Conservation (phyloP, 2,888 invertebrate species). For the Reticulitermes lucifugus region DNA sequence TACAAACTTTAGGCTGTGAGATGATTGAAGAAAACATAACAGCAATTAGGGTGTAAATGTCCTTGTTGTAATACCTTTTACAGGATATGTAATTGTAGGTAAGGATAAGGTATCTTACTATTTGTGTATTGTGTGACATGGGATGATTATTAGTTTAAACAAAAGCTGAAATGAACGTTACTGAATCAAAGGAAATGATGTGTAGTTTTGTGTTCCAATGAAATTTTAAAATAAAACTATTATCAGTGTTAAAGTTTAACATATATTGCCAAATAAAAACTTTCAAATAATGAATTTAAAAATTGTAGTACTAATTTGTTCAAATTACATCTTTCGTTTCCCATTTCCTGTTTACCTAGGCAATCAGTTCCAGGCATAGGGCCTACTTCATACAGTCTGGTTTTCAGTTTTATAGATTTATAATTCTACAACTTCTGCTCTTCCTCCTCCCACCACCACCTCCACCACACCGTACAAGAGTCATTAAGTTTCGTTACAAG, state of each 20-base stretch:
- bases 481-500: too few species aligned
- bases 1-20: conserved; percentile 50
- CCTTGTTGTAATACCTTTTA: conserved; percentile 55
- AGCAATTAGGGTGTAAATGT: conserved; percentile 49
- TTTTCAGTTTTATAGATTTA: too few species aligned
- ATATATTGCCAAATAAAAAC: conserved; percentile 18
- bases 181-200: neutral
- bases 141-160: neutral
- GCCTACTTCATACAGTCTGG: too few species aligned
- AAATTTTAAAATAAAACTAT: conserved; percentile 17
- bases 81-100: neutral
- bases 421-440: too few species aligned
- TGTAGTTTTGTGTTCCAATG: conserved; percentile 32
- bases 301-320: neutral
- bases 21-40: conserved; percentile 44
- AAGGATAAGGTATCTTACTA: neutral
- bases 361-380: too few species aligned
- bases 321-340: too few species aligned
- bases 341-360: too few species aligned
- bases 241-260: conserved; percentile 30
- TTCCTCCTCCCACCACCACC: too few species aligned
- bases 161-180: neutral
- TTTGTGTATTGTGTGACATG: neutral
- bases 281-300: neutral
- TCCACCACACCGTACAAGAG: too few species aligned